Base-by-base conservation (phyloP, 2,888 invertebrate genomes). In the Phyllotreta cruciferae region DNA sequence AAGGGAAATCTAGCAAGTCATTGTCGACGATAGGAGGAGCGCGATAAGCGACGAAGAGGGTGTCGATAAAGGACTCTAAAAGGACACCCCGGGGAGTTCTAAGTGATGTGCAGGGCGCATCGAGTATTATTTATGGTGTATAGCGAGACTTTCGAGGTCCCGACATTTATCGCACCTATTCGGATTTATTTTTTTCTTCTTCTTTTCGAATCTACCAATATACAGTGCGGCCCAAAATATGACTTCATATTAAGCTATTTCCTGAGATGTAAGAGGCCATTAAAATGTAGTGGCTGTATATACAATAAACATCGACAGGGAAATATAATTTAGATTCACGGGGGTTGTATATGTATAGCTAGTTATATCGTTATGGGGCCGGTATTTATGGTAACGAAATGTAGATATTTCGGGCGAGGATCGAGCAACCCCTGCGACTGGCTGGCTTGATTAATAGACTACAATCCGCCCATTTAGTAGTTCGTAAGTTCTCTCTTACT, bases 381-480 rank as follows among this genome's bases (percentile, higher is more conserved):
- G 70, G 72, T 74, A 75, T 75, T 75, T 74, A 74, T 74, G 74
- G 70, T 67, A 69, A 68, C 68, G 70, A 74, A 75, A 75, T 74
- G 73, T 72, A 73, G 75, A 74, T 73, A 71, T 70, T 13, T 35
- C 36, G 10, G 6, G n/a, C n/a, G n/a, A n/a, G 36, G 36, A 50
- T 35, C 36, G 49, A 56, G 66, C 72, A 68, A 73, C 75, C 74
- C 75, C 58, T 60, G 52, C 42, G 24, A 67, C 69, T 68, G n/a
- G n/a, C 69, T 64, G 64, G 66, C 70, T 75, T 78, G 77, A 78
- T 78, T 78, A 78, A 78, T 78, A 77, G 76, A 76, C 76, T 78
- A 73, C 75, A 75, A 77, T 75, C 77, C 75, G 71, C 76, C 73
- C 78, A 74, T 77, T 78, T 77, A 77, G 76, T 76, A 76, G 76